Conservation (phyloP, 2,113 vertebrate genomes). For the Caranx melampygus region DNA sequence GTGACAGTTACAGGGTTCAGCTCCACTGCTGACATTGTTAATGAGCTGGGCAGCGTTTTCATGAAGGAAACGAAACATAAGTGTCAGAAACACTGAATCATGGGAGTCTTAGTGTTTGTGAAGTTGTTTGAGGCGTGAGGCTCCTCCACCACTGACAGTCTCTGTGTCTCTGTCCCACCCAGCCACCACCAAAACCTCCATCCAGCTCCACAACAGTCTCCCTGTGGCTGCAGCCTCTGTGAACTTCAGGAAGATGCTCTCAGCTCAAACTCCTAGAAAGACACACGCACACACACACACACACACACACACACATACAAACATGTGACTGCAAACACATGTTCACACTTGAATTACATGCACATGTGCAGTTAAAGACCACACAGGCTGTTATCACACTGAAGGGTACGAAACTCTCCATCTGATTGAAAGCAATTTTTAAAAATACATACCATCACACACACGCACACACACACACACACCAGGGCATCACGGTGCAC, state of each 20-base stretch:
- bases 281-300: not conserved
- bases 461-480: constrained; percentile 8
- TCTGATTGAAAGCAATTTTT: not conserved
- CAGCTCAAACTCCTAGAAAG: not conserved
- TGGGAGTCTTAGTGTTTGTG: too few species aligned
- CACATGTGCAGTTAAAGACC: constrained; percentile 3
- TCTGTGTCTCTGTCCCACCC: constrained; percentile 2
- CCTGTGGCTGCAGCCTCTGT: not conserved
- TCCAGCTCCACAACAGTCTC: constrained; percentile 33
- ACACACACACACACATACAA: constrained; percentile 4
- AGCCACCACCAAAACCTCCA: constrained; percentile 24
- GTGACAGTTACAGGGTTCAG: too few species aligned
- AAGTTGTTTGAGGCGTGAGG: not conserved
- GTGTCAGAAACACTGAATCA: too few species aligned
- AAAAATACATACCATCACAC: not conserved
- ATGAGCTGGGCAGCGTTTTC: too few species aligned
- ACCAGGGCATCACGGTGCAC: not conserved
- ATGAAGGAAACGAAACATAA: too few species aligned
- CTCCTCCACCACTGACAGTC: not conserved
- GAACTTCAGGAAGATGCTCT: not conserved
- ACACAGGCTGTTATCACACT: constrained; percentile 10
- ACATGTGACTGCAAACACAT: not conserved
- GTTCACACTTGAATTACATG: not conserved
- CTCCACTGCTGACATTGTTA: too few species aligned
- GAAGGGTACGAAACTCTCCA: not conserved